Evolutionary conservation across 2,113 vertebrate genomes (phyloP).

Genomic region (Sander lucioperca): DNA sequence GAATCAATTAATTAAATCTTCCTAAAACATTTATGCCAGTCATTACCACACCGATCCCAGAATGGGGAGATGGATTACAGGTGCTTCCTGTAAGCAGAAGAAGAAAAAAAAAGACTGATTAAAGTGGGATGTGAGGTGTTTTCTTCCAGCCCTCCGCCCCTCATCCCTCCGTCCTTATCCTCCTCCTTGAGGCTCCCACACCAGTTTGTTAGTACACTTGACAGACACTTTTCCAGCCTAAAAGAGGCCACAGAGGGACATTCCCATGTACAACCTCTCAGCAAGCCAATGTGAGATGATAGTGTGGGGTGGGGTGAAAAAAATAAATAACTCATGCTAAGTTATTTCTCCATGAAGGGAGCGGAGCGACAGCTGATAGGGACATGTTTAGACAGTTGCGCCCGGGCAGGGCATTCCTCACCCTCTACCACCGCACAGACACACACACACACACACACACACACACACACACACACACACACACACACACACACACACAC

Average conservation of each 20-base stretch:
- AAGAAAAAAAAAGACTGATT: conserved; percentile 48
- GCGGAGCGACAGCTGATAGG: conserved; percentile 85
- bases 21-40: conserved; percentile 75
- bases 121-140: conserved; percentile 64
- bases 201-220: conserved; percentile 35
- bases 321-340: conserved; percentile 65
- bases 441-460: conserved; percentile 46
- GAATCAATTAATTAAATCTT: conserved; percentile 81
- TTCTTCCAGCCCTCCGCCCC: conserved; percentile 46
- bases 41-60: conserved; percentile 62
- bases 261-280: conserved; percentile 54
- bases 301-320: conserved; percentile 64
- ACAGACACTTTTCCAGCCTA: conserved; percentile 44
- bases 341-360: conserved; percentile 73
- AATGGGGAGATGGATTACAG: conserved; percentile 76
- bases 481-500: conserved; percentile 55
- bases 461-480: conserved; percentile 23
- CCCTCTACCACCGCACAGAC: conserved; percentile 55
- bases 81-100: conserved; percentile 76
- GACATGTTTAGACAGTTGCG: conserved; percentile 81
- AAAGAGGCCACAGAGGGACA: conserved; percentile 61
- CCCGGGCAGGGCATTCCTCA: conserved; percentile 83
- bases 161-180: conserved; percentile 11
- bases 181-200: conserved; percentile 27
- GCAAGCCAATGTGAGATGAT: conserved; percentile 59